These are phyloP conservation scores for Zosterops lateralis DNA, from an alignment of 2,113 vertebrate species.

Conservation along the genomic window DNA sequence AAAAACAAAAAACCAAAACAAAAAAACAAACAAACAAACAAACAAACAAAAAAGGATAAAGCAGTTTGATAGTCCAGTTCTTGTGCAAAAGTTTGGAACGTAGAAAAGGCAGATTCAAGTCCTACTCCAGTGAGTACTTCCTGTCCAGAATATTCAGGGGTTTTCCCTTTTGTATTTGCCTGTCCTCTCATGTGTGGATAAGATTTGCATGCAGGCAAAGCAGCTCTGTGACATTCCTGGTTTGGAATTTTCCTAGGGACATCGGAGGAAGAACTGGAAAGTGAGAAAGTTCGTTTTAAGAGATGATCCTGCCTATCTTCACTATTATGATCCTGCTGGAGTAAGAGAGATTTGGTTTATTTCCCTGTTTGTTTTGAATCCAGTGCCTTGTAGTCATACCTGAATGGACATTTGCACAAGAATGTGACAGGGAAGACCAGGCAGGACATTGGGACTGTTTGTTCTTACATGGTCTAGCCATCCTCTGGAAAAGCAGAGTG, in stretches of 20 bases:
- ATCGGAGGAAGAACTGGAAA: slow-evolving; percentile 96
- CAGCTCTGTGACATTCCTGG: not conserved
- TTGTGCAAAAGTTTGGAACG: not conserved
- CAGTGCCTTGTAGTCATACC: not conserved
- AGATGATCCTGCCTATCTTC: slow-evolving; percentile 93
- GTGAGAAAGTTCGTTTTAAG: slow-evolving; percentile 94
- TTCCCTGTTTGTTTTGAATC: not conserved
- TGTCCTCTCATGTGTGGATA: not conserved
- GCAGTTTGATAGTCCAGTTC: not conserved
- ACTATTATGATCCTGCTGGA: slow-evolving; percentile 95
- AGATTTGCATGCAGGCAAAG: not conserved
- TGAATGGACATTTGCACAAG: not conserved
- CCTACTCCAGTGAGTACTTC: not conserved
- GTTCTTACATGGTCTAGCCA: not conserved
- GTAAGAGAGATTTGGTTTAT: slow-evolving; percentile 61
- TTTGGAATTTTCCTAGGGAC: slow-evolving; percentile 78
- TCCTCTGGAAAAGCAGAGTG: not conserved
- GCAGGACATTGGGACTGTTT: not conserved
- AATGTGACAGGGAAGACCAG: not conserved
- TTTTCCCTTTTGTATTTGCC: not conserved
- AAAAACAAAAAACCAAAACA: too few species aligned
- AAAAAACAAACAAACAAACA: not conserved
- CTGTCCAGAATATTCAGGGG: not conserved
- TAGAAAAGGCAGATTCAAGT: not conserved
- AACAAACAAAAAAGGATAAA: not conserved